Evolutionary conservation across 2,797 vertebrate genomes (phyloP), one percentile per base, ranked within the genome.

Genomic region (Moxostoma hubbsi): DNA sequence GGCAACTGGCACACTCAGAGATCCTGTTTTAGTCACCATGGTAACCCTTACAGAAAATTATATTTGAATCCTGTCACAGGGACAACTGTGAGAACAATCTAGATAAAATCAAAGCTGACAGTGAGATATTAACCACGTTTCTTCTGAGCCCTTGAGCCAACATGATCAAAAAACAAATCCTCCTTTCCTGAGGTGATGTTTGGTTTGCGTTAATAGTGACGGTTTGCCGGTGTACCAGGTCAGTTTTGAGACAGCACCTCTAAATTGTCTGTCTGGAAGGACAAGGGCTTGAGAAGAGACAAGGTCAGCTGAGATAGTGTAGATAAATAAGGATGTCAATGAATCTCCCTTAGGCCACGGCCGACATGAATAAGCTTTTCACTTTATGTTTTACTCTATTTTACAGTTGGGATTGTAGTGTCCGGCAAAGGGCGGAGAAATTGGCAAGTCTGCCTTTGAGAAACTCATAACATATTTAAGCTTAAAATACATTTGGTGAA

Each of bases 31-130:
- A 67, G 80, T 93, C 87, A 24, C 90, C 90, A 91, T 93, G 87
- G 91, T 89, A 93, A 93, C 92, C 24, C 77, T 88, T 88, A 92
- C 85, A 86, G 87, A 83, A 89, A 85, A 90, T 87, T 80, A 90
- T 80, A 90, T 86, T 89, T 68, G 85, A 84, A 91, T 89, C 87
- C 86, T 87, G 81, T 90, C 87, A 85, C 81, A 86, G 88, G 86
- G 86, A 89, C 84, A 82, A 81, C 81, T 84, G 67, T 15, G 73
- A 84, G 78, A 82, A 85, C 47, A 63, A 80, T 69, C 79, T 63
- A 54, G 67, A 76, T 9, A 61, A 36, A 70, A 64, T 59, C 72
- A 51, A 64, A 81, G 62, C 58, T 81, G 65, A 73, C 51, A 11
- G 11, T 5, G 7, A 75, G 57, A 70, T 54, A 53, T 73, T 65